These are phyloP conservation scores for Chrysochloris asiatica DNA, from an alignment of 2,113 vertebrate species.

Conservation along the genomic window DNA sequence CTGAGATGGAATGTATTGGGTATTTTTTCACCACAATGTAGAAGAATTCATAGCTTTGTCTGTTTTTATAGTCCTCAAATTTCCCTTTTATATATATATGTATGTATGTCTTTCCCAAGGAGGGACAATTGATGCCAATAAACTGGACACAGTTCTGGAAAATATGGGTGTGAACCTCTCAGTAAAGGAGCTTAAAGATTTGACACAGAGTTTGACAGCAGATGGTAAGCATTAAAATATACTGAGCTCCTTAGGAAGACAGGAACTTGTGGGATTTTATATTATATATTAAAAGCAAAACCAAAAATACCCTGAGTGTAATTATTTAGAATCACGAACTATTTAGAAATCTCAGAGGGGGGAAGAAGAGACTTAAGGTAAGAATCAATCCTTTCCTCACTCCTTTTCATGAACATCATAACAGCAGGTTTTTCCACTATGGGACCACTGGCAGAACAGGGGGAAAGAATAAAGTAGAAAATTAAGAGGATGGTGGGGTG, in stretches of 20 bases:
- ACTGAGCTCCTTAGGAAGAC: neutral
- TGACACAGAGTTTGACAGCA: neutral
- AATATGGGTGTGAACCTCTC: neutral
- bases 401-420: neutral
- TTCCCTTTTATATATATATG: neutral
- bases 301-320: neutral
- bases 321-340: neutral
- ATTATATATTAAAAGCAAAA: no score
- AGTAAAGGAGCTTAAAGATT: constrained; percentile 1
- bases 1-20: no score
- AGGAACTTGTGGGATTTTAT: neutral
- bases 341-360: neutral
- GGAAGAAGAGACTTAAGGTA: neutral
- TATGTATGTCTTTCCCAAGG: neutral
- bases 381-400: neutral
- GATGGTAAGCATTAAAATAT: constrained; percentile 23
- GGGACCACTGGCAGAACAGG: neutral
- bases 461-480: neutral
- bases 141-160: constrained; percentile 13
- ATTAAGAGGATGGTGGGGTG: neutral
- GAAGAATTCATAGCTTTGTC: neutral
- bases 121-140: neutral
- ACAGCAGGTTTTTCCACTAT: neutral
- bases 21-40: neutral
- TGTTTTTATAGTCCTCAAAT: neutral